A percentile compares a stretch with the other conserved stretches of the same genome.
Evolutionary conservation across 2,888 invertebrate genomes (phyloP).

Genomic region (Calameuta filiformis): DNA sequence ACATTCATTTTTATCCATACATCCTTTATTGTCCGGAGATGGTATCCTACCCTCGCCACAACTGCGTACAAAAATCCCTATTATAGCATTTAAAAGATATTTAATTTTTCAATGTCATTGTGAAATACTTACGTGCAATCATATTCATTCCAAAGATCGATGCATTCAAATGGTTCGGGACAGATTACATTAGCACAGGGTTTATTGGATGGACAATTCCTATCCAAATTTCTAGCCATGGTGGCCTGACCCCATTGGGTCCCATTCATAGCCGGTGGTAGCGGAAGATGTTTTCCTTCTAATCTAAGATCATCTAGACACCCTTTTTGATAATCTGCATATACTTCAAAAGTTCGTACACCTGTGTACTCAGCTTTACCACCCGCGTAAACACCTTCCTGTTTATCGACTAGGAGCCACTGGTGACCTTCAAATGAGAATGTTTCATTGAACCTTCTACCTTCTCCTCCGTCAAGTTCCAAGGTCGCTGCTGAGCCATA

Average conservation of each 20-base stretch:
- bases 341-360: constrained; percentile 92
- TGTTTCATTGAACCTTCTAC: constrained; percentile 91
- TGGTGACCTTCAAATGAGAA: constrained; percentile 92
- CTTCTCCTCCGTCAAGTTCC: constrained; percentile 95
- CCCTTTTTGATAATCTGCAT: constrained; percentile 93
- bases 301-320: constrained; percentile 87
- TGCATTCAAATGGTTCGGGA: constrained; percentile 92
- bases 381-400: constrained; percentile 95
- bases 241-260: constrained; percentile 96
- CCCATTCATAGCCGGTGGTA: constrained; percentile 94
- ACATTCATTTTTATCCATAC: constrained; percentile 96
- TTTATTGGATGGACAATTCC: constrained; percentile 94
- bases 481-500: constrained; percentile 93
- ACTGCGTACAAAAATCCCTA: constrained; percentile 66
- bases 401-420: constrained; percentile 91
- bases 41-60: constrained; percentile 94
- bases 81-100: background rate
- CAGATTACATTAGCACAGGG: constrained; percentile 96
- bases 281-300: constrained; percentile 93
- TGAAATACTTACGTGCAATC: constrained; percentile 93
- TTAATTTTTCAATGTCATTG: background rate
- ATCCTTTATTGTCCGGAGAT: constrained; percentile 88
- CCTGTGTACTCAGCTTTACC: constrained; percentile 96
- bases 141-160: constrained; percentile 97
- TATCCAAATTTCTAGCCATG: constrained; percentile 90